Percentiles rank a stretch among this genome's conserved stretches.
Conservation (phyloP, 2,113 vertebrate species). For the Agapornis roseicollis region DNA sequence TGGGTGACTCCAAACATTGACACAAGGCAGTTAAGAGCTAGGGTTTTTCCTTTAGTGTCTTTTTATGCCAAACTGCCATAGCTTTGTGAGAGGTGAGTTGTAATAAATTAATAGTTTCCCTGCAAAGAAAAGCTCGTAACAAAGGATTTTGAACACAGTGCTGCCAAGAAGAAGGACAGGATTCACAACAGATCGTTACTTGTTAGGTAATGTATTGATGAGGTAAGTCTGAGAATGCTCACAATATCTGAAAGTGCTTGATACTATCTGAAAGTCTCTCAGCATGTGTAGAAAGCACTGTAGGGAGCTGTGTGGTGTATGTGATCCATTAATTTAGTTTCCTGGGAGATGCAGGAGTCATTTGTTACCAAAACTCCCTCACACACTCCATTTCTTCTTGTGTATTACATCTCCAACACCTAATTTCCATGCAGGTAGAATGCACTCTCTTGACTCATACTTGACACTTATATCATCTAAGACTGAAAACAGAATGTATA, state of each 20-base stretch:
- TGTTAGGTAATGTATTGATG: not conserved
- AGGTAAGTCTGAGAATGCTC: not conserved
- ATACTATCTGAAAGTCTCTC: not conserved
- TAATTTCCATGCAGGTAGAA: not conserved
- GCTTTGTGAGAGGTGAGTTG: not conserved
- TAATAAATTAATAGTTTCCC: not conserved
- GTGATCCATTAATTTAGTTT: not conserved
- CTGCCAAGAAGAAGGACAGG: not conserved
- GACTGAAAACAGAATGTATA: not conserved
- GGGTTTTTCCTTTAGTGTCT: not conserved
- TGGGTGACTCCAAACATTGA: not conserved
- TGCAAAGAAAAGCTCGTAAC: not conserved
- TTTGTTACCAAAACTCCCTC: not conserved
- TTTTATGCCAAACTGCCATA: not conserved
- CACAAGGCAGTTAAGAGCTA: not conserved
- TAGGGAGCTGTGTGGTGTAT: not conserved
- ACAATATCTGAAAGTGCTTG: not conserved
- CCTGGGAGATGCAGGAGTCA: not conserved
- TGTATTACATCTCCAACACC: rapidly evolving
- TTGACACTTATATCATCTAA: not conserved
- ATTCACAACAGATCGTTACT: not conserved
- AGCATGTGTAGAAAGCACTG: not conserved
- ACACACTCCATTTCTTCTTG: not conserved
- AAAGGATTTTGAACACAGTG: not conserved
- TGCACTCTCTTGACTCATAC: not conserved